Evolutionary conservation across 2,113 vertebrate species (phyloP), one percentile per base, ranked within the genome.

Genomic region (Cinclus cinclus): DNA sequence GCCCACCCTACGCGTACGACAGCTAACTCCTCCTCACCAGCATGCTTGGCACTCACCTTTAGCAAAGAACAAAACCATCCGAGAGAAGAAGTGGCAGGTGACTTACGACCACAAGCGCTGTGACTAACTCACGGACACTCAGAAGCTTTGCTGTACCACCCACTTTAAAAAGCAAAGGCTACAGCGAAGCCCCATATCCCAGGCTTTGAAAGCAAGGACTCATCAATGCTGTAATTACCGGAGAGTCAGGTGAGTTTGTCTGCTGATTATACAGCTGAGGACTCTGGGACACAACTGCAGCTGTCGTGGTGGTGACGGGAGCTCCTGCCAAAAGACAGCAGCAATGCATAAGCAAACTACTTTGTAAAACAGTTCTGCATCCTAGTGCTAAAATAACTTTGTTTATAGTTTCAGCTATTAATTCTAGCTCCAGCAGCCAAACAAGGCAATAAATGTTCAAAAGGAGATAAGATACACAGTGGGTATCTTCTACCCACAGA

Each of bases 181-280:
- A 74, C 30, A 77, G 35, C 19, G 60, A 85, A 87, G 71, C 25
- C 67, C 74, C 11, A 60, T 35, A 76, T 49, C 8, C 41, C 42
- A 70, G 60, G 59, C 11, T 21, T 1, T 87, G 49, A 47, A 95
- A 89, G 60, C 27, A 52, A 80, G 59, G 15, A 92, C n/a, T 86
- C 77, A 71, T 70, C 10, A 95, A 46, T 25, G 63, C 46, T 78
- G 37, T 52, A 95, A 87, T 96, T 98, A 99, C 99, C 98, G 98
- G 98, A 87, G 99, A 97, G 97, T 98, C 94, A 96, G 98, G 96
- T 95, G 99, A 89, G 94, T 97, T 97, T 97, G 97, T 87, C n/a
- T 99, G 98, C 63, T 99, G 99, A 97, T 98, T 98, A 89, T 99
- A 99, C 30, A 99, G 98, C 90, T 99, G 99, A 33, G 99, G 98